A percentile compares a stretch with the other conserved stretches of the same genome.
Conservation (phyloP, 2,888 invertebrate species). For the Ormyrus pomaceus region DNA sequence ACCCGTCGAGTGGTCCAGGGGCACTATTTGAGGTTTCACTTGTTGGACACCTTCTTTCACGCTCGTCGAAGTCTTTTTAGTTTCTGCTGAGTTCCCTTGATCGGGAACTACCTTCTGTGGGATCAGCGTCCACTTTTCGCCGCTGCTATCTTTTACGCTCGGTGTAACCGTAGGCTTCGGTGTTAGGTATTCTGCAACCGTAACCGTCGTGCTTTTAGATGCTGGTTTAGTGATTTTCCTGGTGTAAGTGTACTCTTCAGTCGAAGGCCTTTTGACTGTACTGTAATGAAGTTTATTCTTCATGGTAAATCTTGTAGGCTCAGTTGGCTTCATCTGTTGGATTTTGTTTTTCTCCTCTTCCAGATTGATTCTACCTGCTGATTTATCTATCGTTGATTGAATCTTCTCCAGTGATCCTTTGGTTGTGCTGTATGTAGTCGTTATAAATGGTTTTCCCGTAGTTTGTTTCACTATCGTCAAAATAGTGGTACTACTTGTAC, state of each 20-base stretch:
- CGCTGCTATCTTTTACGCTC: slow-evolving; percentile 15
- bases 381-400: slow-evolving; percentile 56
- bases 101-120: slow-evolving; percentile 56
- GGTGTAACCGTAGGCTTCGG: neutral
- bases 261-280: slow-evolving; percentile 25
- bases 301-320: slow-evolving; percentile 42
- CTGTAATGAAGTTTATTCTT: slow-evolving; percentile 50
- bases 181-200: neutral
- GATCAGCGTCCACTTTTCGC: slow-evolving; percentile 63
- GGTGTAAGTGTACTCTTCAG: slow-evolving; percentile 14
- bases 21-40: slow-evolving; percentile 77
- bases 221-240: slow-evolving; percentile 43
- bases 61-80: slow-evolving; percentile 19
- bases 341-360: slow-evolving; percentile 57
- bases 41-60: slow-evolving; percentile 36
- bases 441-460: slow-evolving; percentile 33
- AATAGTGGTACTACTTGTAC: slow-evolving; percentile 5
- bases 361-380: slow-evolving; percentile 47
- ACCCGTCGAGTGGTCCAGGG: slow-evolving; percentile 77
- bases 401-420: slow-evolving; percentile 50
- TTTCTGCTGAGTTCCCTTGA: neutral
- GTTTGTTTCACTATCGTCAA: slow-evolving; percentile 25
- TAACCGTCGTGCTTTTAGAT: slow-evolving; percentile 23
- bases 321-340: slow-evolving; percentile 51
- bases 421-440: slow-evolving; percentile 42